phyloP scores from a whole-genome alignment of 1,140 invertebrate species.

The Pachypsylla venusta region DNA sequence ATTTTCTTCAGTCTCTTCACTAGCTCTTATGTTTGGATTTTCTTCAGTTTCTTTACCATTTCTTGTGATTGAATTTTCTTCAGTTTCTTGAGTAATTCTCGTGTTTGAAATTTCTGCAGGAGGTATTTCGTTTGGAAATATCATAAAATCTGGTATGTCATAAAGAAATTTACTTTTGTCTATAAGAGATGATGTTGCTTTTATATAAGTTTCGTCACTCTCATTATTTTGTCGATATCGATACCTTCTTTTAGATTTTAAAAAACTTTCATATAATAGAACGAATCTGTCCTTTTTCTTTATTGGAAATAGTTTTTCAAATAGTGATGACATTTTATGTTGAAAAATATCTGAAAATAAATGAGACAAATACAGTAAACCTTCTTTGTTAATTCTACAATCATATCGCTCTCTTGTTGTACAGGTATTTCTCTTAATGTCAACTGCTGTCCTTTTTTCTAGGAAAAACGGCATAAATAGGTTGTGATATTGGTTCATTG shows the following conservation, averaged over 20 bases:
- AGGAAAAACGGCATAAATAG: too few relatives aligned
- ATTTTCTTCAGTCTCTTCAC: too few relatives aligned
- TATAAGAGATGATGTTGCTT: neutral
- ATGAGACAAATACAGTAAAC: neutral
- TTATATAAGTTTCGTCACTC: neutral
- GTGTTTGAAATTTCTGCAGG: too few relatives aligned
- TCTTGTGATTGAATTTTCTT: too few relatives aligned
- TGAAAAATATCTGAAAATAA: neutral
- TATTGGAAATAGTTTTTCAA: neutral
- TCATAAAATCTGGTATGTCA: conserved; percentile 1
- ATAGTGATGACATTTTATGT: neutral
- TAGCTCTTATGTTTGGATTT: too few relatives aligned
- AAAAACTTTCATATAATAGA: conserved; percentile 2
- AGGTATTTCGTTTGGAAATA: neutral
- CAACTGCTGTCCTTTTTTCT: too few relatives aligned
- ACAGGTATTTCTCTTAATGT: too few relatives aligned
- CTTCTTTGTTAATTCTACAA: too few relatives aligned
- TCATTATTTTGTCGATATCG: neutral
- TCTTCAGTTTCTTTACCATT: conserved; percentile 1
- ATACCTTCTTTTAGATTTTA: neutral
- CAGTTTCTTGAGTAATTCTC: neutral
- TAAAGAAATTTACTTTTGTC: conserved; percentile 9
- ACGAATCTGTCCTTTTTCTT: neutral
- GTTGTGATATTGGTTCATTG: too few relatives aligned
- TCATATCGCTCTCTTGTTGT: too few relatives aligned